These are phyloP conservation scores for Eumerus sabulonum DNA, from an alignment of 2,888 invertebrate species.

Conservation along the genomic window DNA sequence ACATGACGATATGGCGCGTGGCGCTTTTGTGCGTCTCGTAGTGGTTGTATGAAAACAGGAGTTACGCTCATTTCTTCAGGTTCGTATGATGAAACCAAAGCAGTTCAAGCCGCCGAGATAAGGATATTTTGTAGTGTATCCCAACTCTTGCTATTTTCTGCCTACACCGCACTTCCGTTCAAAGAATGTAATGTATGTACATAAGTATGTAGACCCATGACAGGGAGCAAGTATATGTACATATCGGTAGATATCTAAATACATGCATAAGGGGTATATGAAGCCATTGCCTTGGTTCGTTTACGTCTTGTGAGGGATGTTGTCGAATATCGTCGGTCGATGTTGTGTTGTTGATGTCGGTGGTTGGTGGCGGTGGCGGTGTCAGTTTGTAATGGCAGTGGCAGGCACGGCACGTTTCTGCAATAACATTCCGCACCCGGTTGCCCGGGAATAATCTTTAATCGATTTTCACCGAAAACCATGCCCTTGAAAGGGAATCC, in stretches of 20 bases:
- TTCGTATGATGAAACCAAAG: no score
- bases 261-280: no score
- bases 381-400: slow-evolving; percentile 50
- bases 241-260: no score
- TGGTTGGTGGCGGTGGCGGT: neutral
- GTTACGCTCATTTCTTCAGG: neutral
- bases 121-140: slow-evolving; percentile 54
- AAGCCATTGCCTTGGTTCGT: slow-evolving; percentile 34
- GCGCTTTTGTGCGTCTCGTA: slow-evolving; percentile 15
- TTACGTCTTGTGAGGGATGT: slow-evolving; percentile 26
- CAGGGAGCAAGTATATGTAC: no score
- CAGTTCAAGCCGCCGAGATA: slow-evolving; percentile 39
- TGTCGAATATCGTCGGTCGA: no score
- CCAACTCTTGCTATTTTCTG: slow-evolving; percentile 23
- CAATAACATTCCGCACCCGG: slow-evolving; percentile 68
- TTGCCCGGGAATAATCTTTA: slow-evolving; percentile 66
- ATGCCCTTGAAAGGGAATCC: slow-evolving; percentile 68
- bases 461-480: slow-evolving; percentile 65
- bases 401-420: slow-evolving; percentile 68
- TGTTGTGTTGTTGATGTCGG: no score
- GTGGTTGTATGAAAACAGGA: slow-evolving; percentile 39
- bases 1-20: slow-evolving; percentile 21
- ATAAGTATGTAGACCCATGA: no score
- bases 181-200: neutral
- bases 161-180: slow-evolving; percentile 42